phyloP scores from a whole-genome alignment of 2,113 vertebrate species.

The Grammomys dolichurus region DNA sequence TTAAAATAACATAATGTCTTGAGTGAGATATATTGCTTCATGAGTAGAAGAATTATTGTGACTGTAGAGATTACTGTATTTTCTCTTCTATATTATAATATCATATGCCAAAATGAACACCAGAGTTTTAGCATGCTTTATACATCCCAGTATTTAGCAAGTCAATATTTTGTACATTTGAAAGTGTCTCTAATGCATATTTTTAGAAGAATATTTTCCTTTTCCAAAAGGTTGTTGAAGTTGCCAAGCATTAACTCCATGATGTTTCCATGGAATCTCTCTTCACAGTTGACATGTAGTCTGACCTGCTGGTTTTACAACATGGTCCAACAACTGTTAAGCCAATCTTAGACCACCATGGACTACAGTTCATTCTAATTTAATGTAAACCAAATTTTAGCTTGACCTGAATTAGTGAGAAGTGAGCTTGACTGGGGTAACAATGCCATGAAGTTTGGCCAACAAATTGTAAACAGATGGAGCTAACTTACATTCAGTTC shows the following conservation, averaged over 20 bases:
- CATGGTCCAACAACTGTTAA: background rate
- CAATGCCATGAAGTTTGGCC: slow-evolving; percentile 31
- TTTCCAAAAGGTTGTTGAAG: background rate
- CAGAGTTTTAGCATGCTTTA: background rate
- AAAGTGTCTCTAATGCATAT: background rate
- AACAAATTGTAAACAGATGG: slow-evolving; percentile 68
- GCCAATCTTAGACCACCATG: background rate
- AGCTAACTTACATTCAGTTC: slow-evolving; percentile 47
- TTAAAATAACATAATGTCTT: background rate
- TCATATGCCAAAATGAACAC: background rate
- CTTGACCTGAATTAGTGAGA: background rate
- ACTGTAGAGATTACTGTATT: background rate
- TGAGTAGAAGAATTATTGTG: background rate
- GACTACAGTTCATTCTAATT: slow-evolving; percentile 42
- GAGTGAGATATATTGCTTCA: background rate
- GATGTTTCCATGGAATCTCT: background rate
- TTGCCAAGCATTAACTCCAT: background rate
- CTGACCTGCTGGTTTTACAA: background rate
- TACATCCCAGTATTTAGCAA: background rate
- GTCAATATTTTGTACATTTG: background rate
- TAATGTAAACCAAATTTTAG: slow-evolving; percentile 11
- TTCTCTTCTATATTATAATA: background rate
- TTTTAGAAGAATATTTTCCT: background rate
- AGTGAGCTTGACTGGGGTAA: background rate
- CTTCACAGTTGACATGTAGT: background rate